Evolutionary conservation across 2,797 vertebrate genomes (phyloP), one percentile per base, ranked within the genome.

Genomic region (Alcedo atthis): DNA sequence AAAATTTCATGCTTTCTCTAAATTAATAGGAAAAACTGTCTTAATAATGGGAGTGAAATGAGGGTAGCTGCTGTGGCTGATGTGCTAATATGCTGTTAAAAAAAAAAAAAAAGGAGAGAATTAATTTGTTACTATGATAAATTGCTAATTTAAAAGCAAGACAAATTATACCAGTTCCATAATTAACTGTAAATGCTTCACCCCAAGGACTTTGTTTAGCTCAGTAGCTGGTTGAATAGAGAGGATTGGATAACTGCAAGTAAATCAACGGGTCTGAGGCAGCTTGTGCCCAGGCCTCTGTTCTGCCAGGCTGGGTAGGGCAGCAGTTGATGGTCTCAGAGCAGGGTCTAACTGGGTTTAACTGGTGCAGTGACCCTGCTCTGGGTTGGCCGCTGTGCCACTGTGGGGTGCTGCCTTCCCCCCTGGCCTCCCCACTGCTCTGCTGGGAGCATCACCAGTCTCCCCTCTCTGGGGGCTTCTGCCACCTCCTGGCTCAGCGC

Each of bases 131-230:
- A 24, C 17, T 61, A 24, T 86, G 70, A 79, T 93, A 94, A 96
- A 90, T 59, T 87, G 74, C 89, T 90, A 92, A 93, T 94, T 94
- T 94, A 69, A 95, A 94, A 94, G 75, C 35, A 83, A 91, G 76
- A 82, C 28, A 83, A 30, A 75, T 87, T 79, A 92, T 80, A 35
- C 79, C 42, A 66, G 58, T 92, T 87, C 79, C 33, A 63, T 93
- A 92, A 95, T 96, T 94, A 92, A 89, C 32, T 85, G 74, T 85
- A 92, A 92, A 75, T 85, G 32, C 26, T 81, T 93, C 55, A 86
- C 85, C 73, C 82, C 32, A 48, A 95, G 40, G 81, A 81, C 77
- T 85, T 84, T 54, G 42, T 87, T 96, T 93, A 95, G 42, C 28
- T 24, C 46, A 85, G 42, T 37, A 76, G 69, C 13, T 81, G 66